Conservation (phyloP, 2,888 invertebrate species). For the Metallyticus violacea region DNA sequence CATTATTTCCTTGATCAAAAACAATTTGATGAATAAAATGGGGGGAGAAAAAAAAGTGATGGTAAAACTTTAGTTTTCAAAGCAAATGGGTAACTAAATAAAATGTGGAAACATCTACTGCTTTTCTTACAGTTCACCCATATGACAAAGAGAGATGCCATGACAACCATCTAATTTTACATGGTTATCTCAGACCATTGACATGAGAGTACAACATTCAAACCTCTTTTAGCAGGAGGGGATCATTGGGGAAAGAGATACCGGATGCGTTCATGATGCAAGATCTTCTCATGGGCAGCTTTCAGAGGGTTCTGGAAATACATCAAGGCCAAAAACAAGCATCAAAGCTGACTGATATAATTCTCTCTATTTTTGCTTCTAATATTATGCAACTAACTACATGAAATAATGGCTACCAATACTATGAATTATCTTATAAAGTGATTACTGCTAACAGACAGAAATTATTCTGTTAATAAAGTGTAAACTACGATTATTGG, state of each 20-base stretch:
- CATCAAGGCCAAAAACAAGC: constrained; percentile 7
- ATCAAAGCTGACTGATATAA: neutral
- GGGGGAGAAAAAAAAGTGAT: neutral
- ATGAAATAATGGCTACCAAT: neutral
- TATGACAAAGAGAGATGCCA: neutral
- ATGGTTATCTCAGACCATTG: neutral
- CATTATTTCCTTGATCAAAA: neutral
- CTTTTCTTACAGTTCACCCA: neutral
- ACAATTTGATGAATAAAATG: neutral
- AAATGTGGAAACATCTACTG: neutral
- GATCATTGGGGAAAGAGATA: constrained; percentile 28
- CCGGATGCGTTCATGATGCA: constrained; percentile 23
- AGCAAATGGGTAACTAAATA: neutral
- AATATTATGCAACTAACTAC: neutral
- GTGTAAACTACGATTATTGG: neutral
- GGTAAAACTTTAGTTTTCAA: neutral
- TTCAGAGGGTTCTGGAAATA: constrained; percentile 31
- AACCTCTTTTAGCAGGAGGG: constrained; percentile 24
- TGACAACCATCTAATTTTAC: neutral
- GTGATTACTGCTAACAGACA: neutral
- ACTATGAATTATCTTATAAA: neutral
- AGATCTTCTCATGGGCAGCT: constrained; percentile 21
- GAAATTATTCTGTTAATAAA: neutral
- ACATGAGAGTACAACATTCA: neutral
- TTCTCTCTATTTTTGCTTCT: neutral